Base-by-base conservation (phyloP, 1,140 invertebrate genomes). In the Trichonephila clavata region DNA sequence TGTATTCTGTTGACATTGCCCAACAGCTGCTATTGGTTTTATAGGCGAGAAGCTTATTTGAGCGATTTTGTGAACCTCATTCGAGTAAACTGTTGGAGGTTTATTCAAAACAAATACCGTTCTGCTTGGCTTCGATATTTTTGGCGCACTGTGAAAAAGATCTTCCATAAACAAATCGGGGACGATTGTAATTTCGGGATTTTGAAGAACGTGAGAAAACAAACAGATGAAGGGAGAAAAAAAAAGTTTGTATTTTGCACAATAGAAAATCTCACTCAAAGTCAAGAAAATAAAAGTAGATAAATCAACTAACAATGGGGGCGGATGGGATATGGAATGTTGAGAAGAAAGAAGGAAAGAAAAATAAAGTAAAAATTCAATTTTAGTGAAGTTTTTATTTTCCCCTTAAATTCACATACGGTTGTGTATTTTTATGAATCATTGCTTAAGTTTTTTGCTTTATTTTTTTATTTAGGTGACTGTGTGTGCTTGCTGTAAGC, bases 11-110 rank as follows among this genome's bases (percentile, higher is more conserved):
- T 83, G 81, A 83, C 81, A 83, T 83, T 83, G 50, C 10, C 20
- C 39, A 83, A 83, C 81, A 83, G 81, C 81, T 83, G 81, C 81
- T 20, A 57, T 4, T 83, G 43, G 21, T 81, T 43, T 39, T 81
- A 50, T 50, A 32, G 77, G 16, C 32, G 27, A 21, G 18, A 16
- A 81, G 32, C 81, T 77, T 77, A 50, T 50, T 50, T 59, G 81
- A 83, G 57, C n/a, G 81, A 14, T 83, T 83, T 57, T 57, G 14
- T 20, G 32, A 32, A 77, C 16, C 16, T 1, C 27, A 4, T 13
- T 8, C 13, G 5, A 39, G 27, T 77, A 83, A 83, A 57, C 81
- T 83, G 39, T 83, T 57, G 71, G 50, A 59, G 50, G 20, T 57
- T 83, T n/a, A 77, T 32, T 77, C 14, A 32, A 77, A 77, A 24